These are phyloP conservation scores for Eospalax fontanierii DNA, from an alignment of 2,797 vertebrate species.

Conservation along the genomic window DNA sequence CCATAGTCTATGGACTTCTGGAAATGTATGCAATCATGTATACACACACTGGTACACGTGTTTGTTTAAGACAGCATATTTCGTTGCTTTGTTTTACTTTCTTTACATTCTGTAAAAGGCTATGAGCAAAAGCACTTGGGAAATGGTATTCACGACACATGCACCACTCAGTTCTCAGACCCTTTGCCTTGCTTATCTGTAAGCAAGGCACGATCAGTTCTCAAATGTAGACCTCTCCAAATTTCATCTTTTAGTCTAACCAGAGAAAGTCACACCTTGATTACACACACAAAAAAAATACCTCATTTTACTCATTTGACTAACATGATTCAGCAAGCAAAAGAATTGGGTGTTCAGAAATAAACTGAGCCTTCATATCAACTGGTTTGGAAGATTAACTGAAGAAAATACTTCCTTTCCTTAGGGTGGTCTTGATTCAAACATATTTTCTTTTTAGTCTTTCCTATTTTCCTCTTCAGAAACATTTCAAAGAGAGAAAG, in stretches of 20 bases:
- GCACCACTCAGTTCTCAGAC: background rate
- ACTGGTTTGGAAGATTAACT: background rate
- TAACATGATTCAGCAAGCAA: background rate
- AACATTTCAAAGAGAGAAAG: conserved; percentile 31
- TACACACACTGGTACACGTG: background rate
- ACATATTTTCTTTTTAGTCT: background rate
- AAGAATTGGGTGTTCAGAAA: background rate
- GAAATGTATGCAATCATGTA: background rate
- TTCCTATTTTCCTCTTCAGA: background rate
- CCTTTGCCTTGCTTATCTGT: background rate
- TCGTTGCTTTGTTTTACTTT: conserved; percentile 12
- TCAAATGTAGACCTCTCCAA: background rate
- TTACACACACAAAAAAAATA: background rate
- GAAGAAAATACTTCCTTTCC: background rate
- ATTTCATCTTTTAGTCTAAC: background rate
- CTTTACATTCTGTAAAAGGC: conserved; percentile 8
- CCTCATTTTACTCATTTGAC: background rate
- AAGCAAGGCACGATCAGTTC: background rate
- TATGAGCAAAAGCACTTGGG: background rate
- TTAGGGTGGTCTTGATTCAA: background rate
- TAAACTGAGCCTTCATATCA: background rate
- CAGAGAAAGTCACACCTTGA: background rate
- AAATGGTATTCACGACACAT: background rate
- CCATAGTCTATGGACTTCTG: background rate
- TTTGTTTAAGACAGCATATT: background rate